Conservation (phyloP, 1,140 invertebrate genomes). For the Neelides sp. region DNA sequence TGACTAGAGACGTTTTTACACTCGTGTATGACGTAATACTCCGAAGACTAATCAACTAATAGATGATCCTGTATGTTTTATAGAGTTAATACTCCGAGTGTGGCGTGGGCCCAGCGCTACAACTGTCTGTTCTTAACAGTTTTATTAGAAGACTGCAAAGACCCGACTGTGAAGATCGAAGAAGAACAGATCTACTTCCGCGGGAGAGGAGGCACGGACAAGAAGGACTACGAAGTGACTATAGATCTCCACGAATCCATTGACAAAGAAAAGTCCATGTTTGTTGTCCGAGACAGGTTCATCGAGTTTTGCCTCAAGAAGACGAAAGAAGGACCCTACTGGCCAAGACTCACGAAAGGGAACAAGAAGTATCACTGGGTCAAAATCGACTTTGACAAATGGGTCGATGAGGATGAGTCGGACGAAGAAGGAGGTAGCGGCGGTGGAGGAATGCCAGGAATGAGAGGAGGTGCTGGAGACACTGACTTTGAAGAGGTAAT, state of each 20-base stretch:
- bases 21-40: no score
- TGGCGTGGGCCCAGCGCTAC: constrained; percentile 82
- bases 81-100: constrained; percentile 54
- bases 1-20: no score
- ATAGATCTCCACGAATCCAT: constrained; percentile 72
- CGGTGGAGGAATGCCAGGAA: constrained; percentile 23
- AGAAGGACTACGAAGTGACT: constrained; percentile 69
- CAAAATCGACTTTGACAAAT: constrained; percentile 92
- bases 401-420: constrained; percentile 85
- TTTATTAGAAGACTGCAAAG: constrained; percentile 75
- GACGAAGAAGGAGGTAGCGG: constrained; percentile 45
- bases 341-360: constrained; percentile 59
- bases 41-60: no score
- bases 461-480: constrained; percentile 21
- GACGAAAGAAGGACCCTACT: constrained; percentile 59
- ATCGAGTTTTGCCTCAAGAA: constrained; percentile 67
- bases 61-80: constrained; percentile 26
- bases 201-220: constrained; percentile 69
- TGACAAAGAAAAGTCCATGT: constrained; percentile 54
- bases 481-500: constrained; percentile 48
- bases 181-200: constrained; percentile 68
- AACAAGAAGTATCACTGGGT: constrained; percentile 88
- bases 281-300: constrained; percentile 49
- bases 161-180: constrained; percentile 69
- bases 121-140: constrained; percentile 70